phyloP scores from a whole-genome alignment of 2,113 vertebrate genomes.

The Mus spicilegus region DNA sequence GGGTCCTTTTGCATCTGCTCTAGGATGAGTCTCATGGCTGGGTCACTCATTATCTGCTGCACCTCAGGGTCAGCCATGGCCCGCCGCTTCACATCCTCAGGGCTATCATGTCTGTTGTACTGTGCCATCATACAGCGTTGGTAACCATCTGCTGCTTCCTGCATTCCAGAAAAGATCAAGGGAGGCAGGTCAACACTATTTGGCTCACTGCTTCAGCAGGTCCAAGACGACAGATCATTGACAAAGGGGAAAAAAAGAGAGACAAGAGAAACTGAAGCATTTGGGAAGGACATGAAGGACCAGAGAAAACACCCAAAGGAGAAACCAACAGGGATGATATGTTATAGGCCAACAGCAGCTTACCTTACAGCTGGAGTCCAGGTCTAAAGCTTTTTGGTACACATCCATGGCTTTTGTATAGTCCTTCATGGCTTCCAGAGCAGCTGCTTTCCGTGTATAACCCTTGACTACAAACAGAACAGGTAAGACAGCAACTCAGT shows the following conservation, averaged over 20 bases:
- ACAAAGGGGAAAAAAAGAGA: not conserved
- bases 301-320: not conserved
- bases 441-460: constrained; percentile 94
- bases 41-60: constrained; percentile 97
- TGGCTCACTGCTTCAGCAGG: not conserved
- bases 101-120: constrained; percentile 92
- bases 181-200: not conserved
- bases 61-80: constrained; percentile 96
- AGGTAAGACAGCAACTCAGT: rapidly evolving
- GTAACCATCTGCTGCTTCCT: constrained; percentile 94
- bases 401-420: constrained; percentile 94
- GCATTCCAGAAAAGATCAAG: not conserved
- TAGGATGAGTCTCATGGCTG: constrained; percentile 96
- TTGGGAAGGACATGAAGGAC: not conserved
- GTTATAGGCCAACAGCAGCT: not conserved
- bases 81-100: constrained; percentile 94
- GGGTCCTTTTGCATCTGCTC: constrained; percentile 99
- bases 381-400: constrained; percentile 95
- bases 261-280: not conserved
- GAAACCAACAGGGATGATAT: rapidly evolving
- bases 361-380: constrained; percentile 94
- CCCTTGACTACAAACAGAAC: constrained; percentile 90
- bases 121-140: constrained; percentile 94
- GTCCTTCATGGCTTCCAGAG: constrained; percentile 96
- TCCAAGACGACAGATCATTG: rapidly evolving